Base-by-base conservation (phyloP, 1,140 invertebrate genomes). In the Brachionus manjavacas region DNA sequence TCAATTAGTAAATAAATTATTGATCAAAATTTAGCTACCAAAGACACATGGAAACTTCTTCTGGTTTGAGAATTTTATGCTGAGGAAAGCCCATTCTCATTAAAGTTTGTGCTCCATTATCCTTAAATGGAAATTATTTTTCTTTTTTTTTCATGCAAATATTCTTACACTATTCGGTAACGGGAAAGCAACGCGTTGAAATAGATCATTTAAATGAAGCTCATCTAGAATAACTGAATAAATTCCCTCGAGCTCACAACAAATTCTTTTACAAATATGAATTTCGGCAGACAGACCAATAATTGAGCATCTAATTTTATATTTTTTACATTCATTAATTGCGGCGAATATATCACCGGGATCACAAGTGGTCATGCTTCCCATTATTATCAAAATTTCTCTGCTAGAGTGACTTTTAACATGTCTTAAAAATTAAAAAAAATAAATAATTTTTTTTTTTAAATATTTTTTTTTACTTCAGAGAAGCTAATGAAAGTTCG, bases 271-370 rank as follows among this genome's bases (percentile, higher is more conserved):
- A 89, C 95, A 97, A 20, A 98, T 93, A 85, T 93, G 92, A 3
- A 99, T 93, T 91, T 99, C 97, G n/a, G 96, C 97, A 20, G 95
- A 93, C 25, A 99, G 89, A 41, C 95, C 95, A 86, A 99, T 95
- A 0, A 99, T 94, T 31, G 96, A 98, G 89, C 95, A 96, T 70
- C 95, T 91, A 39, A 98, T 92, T 85, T 91, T 91, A 41, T 89
- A 86, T 20, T 89, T 88, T 84, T 91, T 90, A 43, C 60, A 85
- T n/a, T 94, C 94, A 89, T 94, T 91, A 87, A 98, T 94, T 7
- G 95, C 97, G 81, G 91, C 91, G 85, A 92, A 93, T 31, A 99
- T 97, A 87, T 98, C 95, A 25, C 94, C 93, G 23, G 97, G 97
- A 91, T 99, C 97, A 91, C 96, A 98, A 1, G 96, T 96, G 1